These are phyloP conservation scores for Nothobranchius kuhntae DNA, from an alignment of 2,113 vertebrate species.

Conservation along the genomic window DNA sequence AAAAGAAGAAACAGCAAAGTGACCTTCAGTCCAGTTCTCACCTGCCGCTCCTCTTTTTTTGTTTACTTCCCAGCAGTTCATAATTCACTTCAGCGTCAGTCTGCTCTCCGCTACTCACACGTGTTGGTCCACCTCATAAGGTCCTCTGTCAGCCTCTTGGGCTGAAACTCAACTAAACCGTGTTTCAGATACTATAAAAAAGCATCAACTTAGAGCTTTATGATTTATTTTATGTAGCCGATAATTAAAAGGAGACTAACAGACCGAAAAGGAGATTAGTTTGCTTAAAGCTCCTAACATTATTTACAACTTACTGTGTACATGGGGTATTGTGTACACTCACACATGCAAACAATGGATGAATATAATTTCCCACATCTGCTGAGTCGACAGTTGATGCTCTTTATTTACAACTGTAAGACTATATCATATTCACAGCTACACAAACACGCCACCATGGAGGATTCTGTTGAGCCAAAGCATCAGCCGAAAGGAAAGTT, in stretches of 20 bases:
- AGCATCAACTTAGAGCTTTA: too few relatives aligned
- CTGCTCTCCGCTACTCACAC: constrained; percentile 14
- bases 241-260: not conserved
- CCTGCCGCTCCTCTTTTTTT: constrained; percentile 12
- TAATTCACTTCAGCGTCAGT: constrained; percentile 17
- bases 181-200: too few relatives aligned
- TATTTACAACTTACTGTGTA: not conserved
- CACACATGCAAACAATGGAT: not conserved
- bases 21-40: constrained; percentile 27
- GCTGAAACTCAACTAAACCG: not conserved
- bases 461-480: too few relatives aligned
- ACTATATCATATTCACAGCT: not conserved
- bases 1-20: constrained; percentile 26
- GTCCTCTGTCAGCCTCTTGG: not conserved
- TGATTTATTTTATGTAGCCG: not conserved
- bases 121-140: not conserved
- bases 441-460: too few relatives aligned
- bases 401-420: not conserved
- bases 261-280: too few relatives aligned
- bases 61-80: constrained; percentile 13
- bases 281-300: too few relatives aligned
- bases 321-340: not conserved
- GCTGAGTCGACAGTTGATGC: constrained; percentile 27
- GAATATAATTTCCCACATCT: not conserved
- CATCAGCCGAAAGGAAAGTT: not conserved